Percentiles rank a stretch among this genome's conserved stretches.
Conservation (phyloP, 2,888 invertebrate genomes). For the Choristoneura rosaceana region DNA sequence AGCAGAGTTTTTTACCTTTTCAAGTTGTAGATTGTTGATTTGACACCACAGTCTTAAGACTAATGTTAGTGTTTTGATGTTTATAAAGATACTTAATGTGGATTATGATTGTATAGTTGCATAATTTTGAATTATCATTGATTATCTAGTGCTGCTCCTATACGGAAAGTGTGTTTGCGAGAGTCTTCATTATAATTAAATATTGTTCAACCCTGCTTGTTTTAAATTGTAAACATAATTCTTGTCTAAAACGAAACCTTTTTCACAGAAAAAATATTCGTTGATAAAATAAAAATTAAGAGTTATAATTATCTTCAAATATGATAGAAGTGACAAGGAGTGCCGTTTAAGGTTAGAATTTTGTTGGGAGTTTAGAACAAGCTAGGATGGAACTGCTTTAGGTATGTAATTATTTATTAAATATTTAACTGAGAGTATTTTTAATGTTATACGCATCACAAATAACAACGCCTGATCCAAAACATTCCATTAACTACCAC, state of each 20-base stretch:
- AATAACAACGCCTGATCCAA: conserved; percentile 53
- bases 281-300: neutral
- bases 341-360: conserved; percentile 32
- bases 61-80: conserved; percentile 46
- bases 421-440: conserved; percentile 61
- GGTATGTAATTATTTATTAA: conserved; percentile 45
- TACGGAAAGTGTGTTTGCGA: conserved; percentile 61
- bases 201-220: neutral
- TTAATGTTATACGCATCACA: conserved; percentile 65
- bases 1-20: conserved; percentile 8
- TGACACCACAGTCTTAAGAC: conserved; percentile 45
- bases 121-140: conserved; percentile 38
- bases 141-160: conserved; percentile 63
- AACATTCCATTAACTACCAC: conserved; percentile 68
- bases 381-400: neutral
- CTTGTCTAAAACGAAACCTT: neutral
- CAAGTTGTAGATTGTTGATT: conserved; percentile 49
- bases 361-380: neutral
- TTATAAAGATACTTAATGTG: conserved; percentile 38
- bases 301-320: neutral
- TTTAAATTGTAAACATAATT: conserved; percentile 6
- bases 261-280: neutral
- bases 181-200: conserved; percentile 55
- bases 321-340: neutral
- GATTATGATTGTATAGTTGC: conserved; percentile 9